Percentiles rank a stretch among this genome's conserved stretches.
These are phyloP conservation scores for Probosciger aterrimus DNA, from an alignment of 2,113 vertebrate genomes.

Conservation along the genomic window DNA sequence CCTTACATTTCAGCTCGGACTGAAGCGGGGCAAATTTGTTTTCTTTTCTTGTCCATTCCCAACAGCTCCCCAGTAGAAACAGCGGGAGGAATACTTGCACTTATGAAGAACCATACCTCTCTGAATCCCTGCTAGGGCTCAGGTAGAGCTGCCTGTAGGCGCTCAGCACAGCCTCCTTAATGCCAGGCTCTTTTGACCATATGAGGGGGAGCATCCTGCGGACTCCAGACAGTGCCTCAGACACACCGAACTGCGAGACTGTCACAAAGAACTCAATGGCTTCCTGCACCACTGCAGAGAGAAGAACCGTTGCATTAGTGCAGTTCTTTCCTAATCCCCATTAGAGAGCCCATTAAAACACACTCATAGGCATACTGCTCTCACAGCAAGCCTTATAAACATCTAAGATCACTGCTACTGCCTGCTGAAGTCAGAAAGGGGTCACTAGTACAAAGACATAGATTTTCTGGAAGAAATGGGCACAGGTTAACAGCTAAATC, in stretches of 20 bases:
- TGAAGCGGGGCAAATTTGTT: neutral
- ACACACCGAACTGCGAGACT: conserved; percentile 86
- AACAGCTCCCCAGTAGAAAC: neutral
- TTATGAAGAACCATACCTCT: conserved; percentile 73
- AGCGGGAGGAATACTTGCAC: neutral
- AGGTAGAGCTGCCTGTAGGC: conserved; percentile 91
- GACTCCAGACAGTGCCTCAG: conserved; percentile 86
- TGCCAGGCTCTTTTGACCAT: conserved; percentile 89
- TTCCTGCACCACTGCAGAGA: conserved; percentile 89
- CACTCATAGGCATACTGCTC: neutral
- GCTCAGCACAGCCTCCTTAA: conserved; percentile 90
- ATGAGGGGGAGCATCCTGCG: conserved; percentile 92
- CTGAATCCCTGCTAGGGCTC: conserved; percentile 77
- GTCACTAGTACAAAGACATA: neutral
- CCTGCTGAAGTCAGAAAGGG: neutral
- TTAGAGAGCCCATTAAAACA: neutral
- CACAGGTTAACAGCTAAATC: neutral
- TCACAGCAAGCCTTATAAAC: neutral
- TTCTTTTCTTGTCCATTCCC: neutral
- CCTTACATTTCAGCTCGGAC: neutral
- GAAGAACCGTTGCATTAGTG: neutral
- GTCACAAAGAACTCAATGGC: conserved; percentile 94
- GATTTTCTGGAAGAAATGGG: neutral
- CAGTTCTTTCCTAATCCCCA: neutral
- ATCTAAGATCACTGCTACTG: neutral